phyloP scores from a whole-genome alignment of 2,113 vertebrate species.

The Bubo blakistoni region DNA sequence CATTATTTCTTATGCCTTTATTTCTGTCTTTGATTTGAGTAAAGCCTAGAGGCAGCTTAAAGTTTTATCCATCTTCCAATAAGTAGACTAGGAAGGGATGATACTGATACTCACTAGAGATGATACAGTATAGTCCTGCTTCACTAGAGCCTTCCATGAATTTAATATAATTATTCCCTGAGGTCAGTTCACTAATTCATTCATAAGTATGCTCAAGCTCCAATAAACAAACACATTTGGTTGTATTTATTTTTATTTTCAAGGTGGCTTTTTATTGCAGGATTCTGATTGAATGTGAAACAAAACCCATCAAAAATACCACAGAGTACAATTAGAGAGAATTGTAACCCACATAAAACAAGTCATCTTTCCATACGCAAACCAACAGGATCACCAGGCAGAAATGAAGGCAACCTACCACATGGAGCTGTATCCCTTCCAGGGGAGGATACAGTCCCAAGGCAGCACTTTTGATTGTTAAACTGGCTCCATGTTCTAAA shows the following conservation, averaged over 20 bases:
- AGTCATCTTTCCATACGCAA: neutral
- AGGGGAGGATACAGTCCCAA: neutral
- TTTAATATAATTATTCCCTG: neutral
- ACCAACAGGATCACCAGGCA: neutral
- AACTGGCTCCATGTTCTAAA: neutral
- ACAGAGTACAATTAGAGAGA: neutral
- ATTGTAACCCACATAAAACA: neutral
- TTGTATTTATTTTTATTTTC: slow-evolving; percentile 14
- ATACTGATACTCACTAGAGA: neutral
- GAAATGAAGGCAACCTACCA: neutral
- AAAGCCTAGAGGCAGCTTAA: neutral
- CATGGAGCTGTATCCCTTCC: neutral
- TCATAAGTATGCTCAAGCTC: neutral
- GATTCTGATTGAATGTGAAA: neutral
- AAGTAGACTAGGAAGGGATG: neutral
- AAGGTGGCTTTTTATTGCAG: slow-evolving; percentile 1
- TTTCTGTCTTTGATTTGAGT: neutral
- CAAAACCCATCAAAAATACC: neutral
- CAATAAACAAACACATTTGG: neutral
- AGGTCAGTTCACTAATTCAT: neutral
- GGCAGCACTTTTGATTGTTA: neutral
- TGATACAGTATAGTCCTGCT: neutral
- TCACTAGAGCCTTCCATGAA: neutral
- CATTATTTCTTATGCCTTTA: neutral
- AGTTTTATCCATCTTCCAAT: neutral